A percentile compares a stretch with the other conserved stretches of the same genome.
Evolutionary conservation across 2,797 vertebrate genomes (phyloP).

Genomic region (Netta rufina): DNA sequence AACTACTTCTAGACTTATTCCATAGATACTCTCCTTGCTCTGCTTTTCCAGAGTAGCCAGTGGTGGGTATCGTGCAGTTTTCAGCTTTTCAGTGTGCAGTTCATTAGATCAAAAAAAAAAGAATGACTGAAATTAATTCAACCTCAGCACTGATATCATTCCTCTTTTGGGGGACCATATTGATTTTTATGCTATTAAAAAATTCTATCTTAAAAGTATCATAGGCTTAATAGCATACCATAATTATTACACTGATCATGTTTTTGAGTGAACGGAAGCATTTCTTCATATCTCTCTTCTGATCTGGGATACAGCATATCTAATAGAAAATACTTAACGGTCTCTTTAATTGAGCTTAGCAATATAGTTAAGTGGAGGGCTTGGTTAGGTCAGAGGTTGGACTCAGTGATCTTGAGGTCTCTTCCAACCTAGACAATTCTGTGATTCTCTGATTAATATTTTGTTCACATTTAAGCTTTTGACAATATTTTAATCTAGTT

Average conservation of each 20-base stretch:
- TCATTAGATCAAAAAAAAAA: neutral
- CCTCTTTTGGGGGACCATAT: neutral
- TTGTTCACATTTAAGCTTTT: neutral
- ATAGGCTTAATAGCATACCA: neutral
- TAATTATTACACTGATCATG: neutral
- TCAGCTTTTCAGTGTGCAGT: neutral
- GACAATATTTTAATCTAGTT: neutral
- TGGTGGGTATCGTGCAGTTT: neutral
- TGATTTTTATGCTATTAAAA: neutral
- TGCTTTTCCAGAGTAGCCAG: neutral
- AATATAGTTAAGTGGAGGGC: no score
- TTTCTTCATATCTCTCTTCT: neutral
- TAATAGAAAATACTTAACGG: neutral
- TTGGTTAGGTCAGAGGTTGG: no score
- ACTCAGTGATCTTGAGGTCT: no score
- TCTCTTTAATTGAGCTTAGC: neutral
- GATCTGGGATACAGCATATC: neutral
- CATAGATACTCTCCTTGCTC: neutral
- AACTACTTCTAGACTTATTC: neutral
- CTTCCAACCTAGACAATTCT: no score
- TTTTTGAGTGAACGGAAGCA: neutral
- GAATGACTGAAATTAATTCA: neutral
- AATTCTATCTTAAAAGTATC: neutral
- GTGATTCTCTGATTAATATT: neutral
- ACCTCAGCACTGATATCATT: neutral